Evolutionary conservation across 2,113 vertebrate species (phyloP), one percentile per base, ranked within the genome.

Genomic region (Agelaius tricolor): DNA sequence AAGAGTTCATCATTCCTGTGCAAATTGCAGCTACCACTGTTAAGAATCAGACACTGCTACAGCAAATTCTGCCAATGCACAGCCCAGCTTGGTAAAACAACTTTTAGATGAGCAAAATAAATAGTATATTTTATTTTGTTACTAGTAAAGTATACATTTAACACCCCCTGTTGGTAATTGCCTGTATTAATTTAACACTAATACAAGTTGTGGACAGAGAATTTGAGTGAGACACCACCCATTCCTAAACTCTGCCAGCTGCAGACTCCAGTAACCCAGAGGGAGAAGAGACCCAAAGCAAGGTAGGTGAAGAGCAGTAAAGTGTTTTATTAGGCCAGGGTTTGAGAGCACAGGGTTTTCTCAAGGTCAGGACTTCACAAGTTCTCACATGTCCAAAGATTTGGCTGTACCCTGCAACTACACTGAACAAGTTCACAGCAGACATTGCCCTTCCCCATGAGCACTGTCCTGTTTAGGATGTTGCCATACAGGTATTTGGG

Each of bases 1-100:
- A 94, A 98, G 98, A 97, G 97, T 97, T 97, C 95, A 95, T 97
- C 96, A 97, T 95, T 91, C 89, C 91, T 82, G 96, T 96, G 97
- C 93, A 95, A 96, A 97, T 87, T 97, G 96, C 85, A 84, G 74
- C 79, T 66, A 84, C 54, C 57, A 20, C 52, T 76, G 55, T 87
- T 93, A 80, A 75, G 46, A 88, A n/a, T 14, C 39, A 51, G 71
- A 65, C 46, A 55, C 21, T 20, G 52, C 72, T 57, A 22, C 35
- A 52, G 66, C 31, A 93, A 86, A 93, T 74, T 74, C 75, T 84
- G 46, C 51, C 75, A 86, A 51, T 7, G 3, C n/a, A 47, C 35
- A 94, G 66, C 61, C 63, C 67, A 74, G 30, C 31, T 76, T 54
- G n/a, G 44, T 26, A 91, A 76, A 52, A 89, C 13, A 86, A 89